phyloP scores from a whole-genome alignment of 1,140 invertebrate genomes.

The Aphaenogaster ashmeadi region DNA sequence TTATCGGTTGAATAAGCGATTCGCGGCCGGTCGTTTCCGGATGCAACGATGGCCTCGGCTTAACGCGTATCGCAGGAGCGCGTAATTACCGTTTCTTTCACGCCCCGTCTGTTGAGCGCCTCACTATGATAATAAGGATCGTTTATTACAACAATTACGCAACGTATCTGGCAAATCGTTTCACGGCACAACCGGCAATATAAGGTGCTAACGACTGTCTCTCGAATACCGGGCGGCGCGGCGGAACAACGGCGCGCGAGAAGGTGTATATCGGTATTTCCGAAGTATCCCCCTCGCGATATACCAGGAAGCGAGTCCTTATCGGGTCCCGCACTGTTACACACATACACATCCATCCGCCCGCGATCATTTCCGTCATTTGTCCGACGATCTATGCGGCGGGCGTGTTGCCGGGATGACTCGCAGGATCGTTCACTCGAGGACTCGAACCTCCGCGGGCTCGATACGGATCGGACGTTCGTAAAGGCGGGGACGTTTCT shows the following conservation, averaged over 20 bases:
- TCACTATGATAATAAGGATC: constrained; percentile 68
- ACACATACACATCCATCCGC: neutral
- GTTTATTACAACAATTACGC: constrained; percentile 68
- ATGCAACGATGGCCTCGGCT: neutral
- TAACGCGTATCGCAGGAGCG: constrained; percentile 38
- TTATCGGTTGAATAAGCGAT: constrained; percentile 26
- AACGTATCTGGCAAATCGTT: constrained; percentile 61
- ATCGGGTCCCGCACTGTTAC: neutral
- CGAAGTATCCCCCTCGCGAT: neutral
- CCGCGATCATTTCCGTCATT: constrained; percentile 36
- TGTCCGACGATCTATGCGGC: neutral
- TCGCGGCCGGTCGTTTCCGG: constrained; percentile 32
- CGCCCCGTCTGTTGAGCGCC: constrained; percentile 42
- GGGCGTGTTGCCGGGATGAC: constrained; percentile 31
- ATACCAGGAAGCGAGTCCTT: constrained; percentile 29
- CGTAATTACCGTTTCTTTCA: constrained; percentile 63
- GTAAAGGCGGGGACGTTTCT: constrained; percentile 42
- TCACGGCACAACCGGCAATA: neutral
- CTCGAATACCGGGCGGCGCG: neutral
- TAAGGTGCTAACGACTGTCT: constrained; percentile 64
- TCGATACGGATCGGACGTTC: constrained; percentile 49
- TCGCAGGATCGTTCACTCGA: constrained; percentile 37
- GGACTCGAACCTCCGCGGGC: constrained; percentile 3
- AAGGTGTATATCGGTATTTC: constrained; percentile 6
- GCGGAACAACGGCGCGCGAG: neutral